Percentiles rank a stretch among this genome's conserved stretches.
These are phyloP conservation scores for Magallana nippona DNA, from an alignment of 2,888 invertebrate species.

Conservation along the genomic window DNA sequence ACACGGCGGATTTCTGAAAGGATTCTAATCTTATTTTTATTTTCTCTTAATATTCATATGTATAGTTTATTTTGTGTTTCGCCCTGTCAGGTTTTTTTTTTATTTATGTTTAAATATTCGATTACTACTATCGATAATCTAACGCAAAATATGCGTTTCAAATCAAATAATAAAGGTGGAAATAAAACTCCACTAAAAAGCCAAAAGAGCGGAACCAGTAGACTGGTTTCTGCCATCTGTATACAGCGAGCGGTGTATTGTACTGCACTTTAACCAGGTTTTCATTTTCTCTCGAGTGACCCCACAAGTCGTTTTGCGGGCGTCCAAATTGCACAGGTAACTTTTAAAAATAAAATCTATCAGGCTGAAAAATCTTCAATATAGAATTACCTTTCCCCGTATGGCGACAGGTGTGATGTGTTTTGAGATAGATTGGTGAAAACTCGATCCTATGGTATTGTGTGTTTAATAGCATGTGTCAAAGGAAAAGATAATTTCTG, in stretches of 20 bases:
- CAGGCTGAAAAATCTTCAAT: slow-evolving; percentile 35
- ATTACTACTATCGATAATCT: neutral
- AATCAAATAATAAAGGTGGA: neutral
- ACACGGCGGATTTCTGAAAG: too few relatives aligned
- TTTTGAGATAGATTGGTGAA: slow-evolving; percentile 35
- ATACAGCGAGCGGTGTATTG: neutral
- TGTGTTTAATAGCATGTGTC: slow-evolving; percentile 53
- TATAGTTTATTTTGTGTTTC: too few relatives aligned
- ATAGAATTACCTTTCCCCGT: slow-evolving; percentile 34
- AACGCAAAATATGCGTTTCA: slow-evolving; percentile 19
- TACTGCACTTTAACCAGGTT: neutral
- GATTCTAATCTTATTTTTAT: too few relatives aligned
- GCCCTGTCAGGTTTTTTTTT: neutral
- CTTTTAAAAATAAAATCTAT: slow-evolving; percentile 4
- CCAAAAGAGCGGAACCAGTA: neutral
- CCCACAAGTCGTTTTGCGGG: slow-evolving; percentile 6
- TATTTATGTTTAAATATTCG: neutral
- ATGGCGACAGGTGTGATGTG: slow-evolving; percentile 39
- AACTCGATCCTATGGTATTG: slow-evolving; percentile 47
- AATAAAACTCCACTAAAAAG: neutral
- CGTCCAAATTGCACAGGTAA: slow-evolving; percentile 22
- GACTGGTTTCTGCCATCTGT: neutral
- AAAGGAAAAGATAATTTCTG: slow-evolving; percentile 44
- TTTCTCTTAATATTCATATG: too few relatives aligned
- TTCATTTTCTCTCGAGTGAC: neutral